A percentile compares a stretch with the other conserved stretches of the same genome.
These are phyloP conservation scores for Epinotia demarniana DNA, from an alignment of 2,888 invertebrate genomes.

Conservation along the genomic window DNA sequence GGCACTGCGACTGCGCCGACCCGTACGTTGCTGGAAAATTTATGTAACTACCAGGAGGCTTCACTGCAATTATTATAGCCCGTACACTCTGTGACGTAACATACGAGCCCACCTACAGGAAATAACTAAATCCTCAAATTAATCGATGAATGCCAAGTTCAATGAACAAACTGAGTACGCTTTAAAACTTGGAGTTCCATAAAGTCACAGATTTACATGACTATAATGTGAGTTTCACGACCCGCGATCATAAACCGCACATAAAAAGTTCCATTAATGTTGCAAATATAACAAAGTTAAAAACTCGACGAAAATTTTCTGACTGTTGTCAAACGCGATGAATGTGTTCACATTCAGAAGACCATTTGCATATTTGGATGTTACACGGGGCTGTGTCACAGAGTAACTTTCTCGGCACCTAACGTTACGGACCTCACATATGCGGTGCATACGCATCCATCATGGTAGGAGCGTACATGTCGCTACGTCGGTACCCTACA, in stretches of 20 bases:
- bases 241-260: constrained; percentile 61
- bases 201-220: constrained; percentile 69
- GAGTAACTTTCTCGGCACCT: constrained; percentile 52
- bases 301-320: constrained; percentile 2
- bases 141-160: constrained; percentile 25
- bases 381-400: constrained; percentile 37
- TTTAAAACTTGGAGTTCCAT: constrained; percentile 60
- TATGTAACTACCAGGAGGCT: constrained; percentile 71
- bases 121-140: constrained; percentile 41
- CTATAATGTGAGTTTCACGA: constrained; percentile 62
- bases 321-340: neutral
- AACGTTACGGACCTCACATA: constrained; percentile 68
- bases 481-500: constrained; percentile 74
- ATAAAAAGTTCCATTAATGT: constrained; percentile 64
- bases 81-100: constrained; percentile 54
- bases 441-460: constrained; percentile 74
- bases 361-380: constrained; percentile 34
- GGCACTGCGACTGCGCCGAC: constrained; percentile 62
- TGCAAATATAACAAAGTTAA: constrained; percentile 64
- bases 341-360: neutral
- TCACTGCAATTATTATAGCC: constrained; percentile 75
- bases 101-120: constrained; percentile 40
- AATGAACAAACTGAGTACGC: constrained; percentile 19
- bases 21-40: constrained; percentile 70
- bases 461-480: constrained; percentile 75